phyloP scores from a whole-genome alignment of 2,113 vertebrate species.

The Malaclemys terrapin region DNA sequence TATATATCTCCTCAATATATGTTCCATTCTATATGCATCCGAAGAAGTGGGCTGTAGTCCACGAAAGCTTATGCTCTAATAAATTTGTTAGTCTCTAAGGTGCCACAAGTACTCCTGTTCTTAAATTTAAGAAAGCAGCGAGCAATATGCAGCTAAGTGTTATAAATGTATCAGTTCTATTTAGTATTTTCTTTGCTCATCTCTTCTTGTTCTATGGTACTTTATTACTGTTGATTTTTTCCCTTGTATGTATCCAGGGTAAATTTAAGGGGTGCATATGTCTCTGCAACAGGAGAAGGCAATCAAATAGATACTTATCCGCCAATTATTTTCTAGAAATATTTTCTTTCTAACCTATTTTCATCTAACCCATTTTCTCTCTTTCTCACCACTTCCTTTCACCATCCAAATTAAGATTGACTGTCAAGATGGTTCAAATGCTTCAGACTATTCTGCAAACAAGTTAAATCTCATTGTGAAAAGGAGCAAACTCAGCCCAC shows the following conservation, averaged over 20 bases:
- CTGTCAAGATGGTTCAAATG: constrained; percentile 30
- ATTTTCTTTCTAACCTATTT: not conserved
- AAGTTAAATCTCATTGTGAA: constrained; percentile 33
- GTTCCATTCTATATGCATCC: no score
- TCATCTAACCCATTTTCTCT: constrained; percentile 17
- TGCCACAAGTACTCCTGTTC: no score
- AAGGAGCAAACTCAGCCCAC: constrained; percentile 51
- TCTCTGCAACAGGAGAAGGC: not conserved
- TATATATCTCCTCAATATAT: no score
- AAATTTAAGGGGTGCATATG: not conserved
- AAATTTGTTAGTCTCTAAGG: no score
- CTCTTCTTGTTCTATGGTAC: not conserved
- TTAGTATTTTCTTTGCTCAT: not conserved
- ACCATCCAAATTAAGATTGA: not conserved
- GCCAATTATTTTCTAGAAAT: not conserved
- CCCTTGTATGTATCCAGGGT: not conserved
- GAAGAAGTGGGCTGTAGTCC: no score
- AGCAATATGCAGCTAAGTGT: not conserved
- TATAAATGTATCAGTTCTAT: not conserved
- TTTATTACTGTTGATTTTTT: not conserved
- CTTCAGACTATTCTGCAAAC: constrained; percentile 39
- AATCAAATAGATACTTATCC: not conserved
- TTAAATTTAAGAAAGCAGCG: constrained; percentile 2
- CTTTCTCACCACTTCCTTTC: not conserved
- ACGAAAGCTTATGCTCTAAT: no score